Percentiles rank a stretch among this genome's conserved stretches.
Evolutionary conservation across 2,113 vertebrate genomes (phyloP).

Genomic region (Myotis yumanensis): DNA sequence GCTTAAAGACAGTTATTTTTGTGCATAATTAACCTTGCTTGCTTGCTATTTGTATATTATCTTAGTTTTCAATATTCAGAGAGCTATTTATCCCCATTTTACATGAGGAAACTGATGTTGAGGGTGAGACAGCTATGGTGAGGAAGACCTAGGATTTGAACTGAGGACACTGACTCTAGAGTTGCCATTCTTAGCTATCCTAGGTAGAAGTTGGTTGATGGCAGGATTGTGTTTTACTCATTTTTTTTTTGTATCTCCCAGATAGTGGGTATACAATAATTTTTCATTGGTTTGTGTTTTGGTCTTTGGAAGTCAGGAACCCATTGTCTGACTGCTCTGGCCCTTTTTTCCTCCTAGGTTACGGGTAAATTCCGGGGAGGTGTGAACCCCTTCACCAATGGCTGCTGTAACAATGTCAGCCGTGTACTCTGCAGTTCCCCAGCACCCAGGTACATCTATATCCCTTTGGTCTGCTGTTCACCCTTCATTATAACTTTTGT

Average conservation of each 20-base stretch:
- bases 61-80: neutral
- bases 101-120: neutral
- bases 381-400: slow-evolving; percentile 97
- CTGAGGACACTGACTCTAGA: neutral
- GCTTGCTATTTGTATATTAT: neutral
- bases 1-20: neutral
- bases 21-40: neutral
- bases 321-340: neutral
- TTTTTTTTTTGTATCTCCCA: neutral
- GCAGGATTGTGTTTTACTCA: neutral
- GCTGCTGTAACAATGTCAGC: slow-evolving; percentile 94
- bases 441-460: slow-evolving; percentile 89
- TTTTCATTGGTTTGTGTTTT: neutral
- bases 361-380: slow-evolving; percentile 98
- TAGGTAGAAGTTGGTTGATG: neutral
- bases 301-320: neutral
- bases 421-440: slow-evolving; percentile 96
- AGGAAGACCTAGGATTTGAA: neutral
- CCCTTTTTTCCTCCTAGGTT: slow-evolving; percentile 84
- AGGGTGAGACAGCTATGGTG: neutral
- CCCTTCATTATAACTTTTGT: neutral
- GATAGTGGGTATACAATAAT: neutral
- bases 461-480: neutral
- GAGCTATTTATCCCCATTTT: neutral
- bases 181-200: neutral